phyloP scores from a whole-genome alignment of 2,797 vertebrate genomes.

The Dendrocincla fuliginosa region DNA sequence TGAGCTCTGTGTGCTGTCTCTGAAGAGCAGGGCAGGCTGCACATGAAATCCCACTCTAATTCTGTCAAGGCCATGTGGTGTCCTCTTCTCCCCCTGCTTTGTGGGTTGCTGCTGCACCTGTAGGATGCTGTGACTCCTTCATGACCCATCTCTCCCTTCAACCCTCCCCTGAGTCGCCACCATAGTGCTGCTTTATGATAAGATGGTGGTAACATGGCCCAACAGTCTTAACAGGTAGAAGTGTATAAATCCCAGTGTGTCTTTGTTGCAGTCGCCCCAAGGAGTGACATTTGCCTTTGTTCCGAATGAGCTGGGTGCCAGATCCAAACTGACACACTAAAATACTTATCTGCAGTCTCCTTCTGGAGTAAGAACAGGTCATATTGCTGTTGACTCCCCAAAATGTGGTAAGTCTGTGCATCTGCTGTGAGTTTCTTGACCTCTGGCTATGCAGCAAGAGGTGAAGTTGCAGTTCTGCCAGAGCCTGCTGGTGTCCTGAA shows the following conservation, averaged over 20 bases:
- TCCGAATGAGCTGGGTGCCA: accelerated
- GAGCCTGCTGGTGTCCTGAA: not conserved
- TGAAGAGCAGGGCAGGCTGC: not conserved
- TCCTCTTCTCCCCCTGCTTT: not conserved
- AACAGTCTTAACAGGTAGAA: not conserved
- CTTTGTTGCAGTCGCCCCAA: not conserved
- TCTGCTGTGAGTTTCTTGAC: not conserved
- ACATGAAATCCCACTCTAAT: accelerated
- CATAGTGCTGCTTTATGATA: accelerated
- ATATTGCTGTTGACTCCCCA: not conserved
- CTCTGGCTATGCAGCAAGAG: accelerated
- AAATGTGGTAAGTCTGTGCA: not conserved
- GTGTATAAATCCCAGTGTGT: not conserved
- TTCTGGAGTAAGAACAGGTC: not conserved
- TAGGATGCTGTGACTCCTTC: accelerated
- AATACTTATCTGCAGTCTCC: not conserved
- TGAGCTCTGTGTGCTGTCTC: not conserved
- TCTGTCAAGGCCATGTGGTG: accelerated
- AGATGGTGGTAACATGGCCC: not conserved
- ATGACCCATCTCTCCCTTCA: not conserved
- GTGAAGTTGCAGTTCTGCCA: not conserved
- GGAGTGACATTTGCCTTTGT: not conserved
- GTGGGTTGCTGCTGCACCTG: not conserved
- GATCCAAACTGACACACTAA: not conserved
- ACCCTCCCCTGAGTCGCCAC: not conserved